Evolutionary conservation across 2,797 vertebrate species (phyloP), one percentile per base, ranked within the genome.

Genomic region (Microchirus variegatus): DNA sequence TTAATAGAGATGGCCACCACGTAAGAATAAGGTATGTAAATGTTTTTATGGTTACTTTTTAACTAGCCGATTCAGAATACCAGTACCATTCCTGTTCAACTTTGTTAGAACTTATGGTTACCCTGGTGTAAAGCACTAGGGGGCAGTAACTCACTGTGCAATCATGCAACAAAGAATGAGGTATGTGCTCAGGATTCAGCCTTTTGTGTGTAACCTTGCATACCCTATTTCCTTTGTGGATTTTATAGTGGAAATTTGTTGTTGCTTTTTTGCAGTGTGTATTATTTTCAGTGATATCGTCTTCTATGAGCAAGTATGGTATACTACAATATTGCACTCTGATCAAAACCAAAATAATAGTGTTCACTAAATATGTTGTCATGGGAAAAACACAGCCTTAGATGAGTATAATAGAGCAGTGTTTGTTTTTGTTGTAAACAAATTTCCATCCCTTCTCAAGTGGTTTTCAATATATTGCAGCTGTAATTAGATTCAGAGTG

Each of bases 71-170:
- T 31, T 1, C 10, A n/a, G 9, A 73, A 38, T 47, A 14, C 6
- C 14, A 49, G 36, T 5, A 35, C 11, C 44, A 31, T 31, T 43
- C 13, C 17, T 17, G 5, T 63, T 15, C 4, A 43, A n/a, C 41
- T 50, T 47, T 37, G 1, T 12, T 5, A 3, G 47, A 26, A 17
- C 15, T 50, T 17, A 16, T 5, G 4, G 36, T 63, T 73, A 31
- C 8, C 11, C 41, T 59, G 63, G 35, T 79, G 63, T 40, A 17
- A 63, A 89, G 83, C 96, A 95, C 95, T 92, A 96, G 96, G 94
- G 95, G 95, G 96, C 94, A 95, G 95, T 93, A 96, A 89, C 93
- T 89, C 87, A 91, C 93, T 92, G 91, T 87, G 61, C 77, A 89
- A 94, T 80, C 40, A 16, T 62, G 48, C 59, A 82, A 84, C 84